Evolutionary conservation across 2,797 vertebrate species (phyloP).

Genomic region (Ptychobarbus kaznakovi): DNA sequence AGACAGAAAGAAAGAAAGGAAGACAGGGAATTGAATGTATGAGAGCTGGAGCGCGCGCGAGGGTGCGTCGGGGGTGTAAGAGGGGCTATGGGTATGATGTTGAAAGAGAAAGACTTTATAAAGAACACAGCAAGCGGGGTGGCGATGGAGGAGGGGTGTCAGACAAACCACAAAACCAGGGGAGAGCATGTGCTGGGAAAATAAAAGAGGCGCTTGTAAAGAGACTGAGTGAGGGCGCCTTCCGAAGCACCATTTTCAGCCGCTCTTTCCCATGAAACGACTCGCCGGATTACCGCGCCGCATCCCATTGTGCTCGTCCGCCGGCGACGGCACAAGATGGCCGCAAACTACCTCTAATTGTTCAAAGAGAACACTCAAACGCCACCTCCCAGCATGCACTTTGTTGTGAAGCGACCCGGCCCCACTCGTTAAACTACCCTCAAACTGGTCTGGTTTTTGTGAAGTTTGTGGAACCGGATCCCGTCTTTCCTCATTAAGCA

Average conservation of each 20-base stretch:
- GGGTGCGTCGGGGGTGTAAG: constrained; percentile 41
- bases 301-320: constrained; percentile 33
- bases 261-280: constrained; percentile 31
- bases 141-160: constrained; percentile 50
- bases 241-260: constrained; percentile 51
- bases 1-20: constrained; percentile 60
- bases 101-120: constrained; percentile 72
- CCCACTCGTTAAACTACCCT: constrained; percentile 8
- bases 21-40: constrained; percentile 65
- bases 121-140: constrained; percentile 66
- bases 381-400: not conserved
- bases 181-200: constrained; percentile 54
- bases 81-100: constrained; percentile 67
- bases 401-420: constrained; percentile 29
- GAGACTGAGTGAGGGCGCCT: constrained; percentile 43
- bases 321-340: constrained; percentile 54
- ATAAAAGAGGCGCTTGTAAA: constrained; percentile 44
- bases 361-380: constrained; percentile 22
- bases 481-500: not conserved
- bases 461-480: not conserved
- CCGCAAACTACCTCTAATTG: constrained; percentile 29
- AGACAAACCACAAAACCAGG: constrained; percentile 46
- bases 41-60: constrained; percentile 56
- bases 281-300: not conserved
- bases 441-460: not conserved